phyloP scores from a whole-genome alignment of 2,797 vertebrate genomes.

The Monodelphis domestica region DNA sequence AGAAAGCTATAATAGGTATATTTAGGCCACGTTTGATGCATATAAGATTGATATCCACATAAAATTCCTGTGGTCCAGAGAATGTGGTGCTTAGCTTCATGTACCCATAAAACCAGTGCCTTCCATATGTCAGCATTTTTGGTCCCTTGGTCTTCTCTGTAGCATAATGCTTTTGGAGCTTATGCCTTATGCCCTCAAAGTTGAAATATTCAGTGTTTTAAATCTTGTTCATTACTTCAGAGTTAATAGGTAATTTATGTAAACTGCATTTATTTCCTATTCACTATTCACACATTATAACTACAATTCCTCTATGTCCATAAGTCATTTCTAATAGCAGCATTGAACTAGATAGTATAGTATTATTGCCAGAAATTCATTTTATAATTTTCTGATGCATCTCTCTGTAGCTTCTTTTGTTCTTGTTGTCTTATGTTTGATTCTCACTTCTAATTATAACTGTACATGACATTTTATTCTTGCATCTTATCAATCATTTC shows the following conservation, averaged over 20 bases:
- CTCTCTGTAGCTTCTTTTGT: neutral
- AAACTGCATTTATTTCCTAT: neutral
- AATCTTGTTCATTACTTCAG: neutral
- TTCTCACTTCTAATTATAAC: neutral
- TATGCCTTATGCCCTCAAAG: neutral
- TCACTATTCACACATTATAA: neutral
- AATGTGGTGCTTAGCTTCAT: neutral
- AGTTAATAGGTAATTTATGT: neutral
- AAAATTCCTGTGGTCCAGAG: no score
- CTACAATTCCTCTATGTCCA: neutral
- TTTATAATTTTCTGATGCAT: neutral
- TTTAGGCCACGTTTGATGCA: neutral
- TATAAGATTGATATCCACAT: neutral
- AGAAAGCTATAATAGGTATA: neutral
- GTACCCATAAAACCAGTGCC: neutral
- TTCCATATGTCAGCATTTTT: neutral
- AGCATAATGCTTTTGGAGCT: neutral
- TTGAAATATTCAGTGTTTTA: neutral
- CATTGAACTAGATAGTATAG: neutral
- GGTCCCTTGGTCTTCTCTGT: neutral
- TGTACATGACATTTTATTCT: neutral
- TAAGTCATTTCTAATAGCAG: neutral
- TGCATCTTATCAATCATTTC: neutral
- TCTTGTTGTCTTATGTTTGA: neutral
- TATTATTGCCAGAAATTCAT: neutral